phyloP scores from a whole-genome alignment of 53 echinoderm and acorn worm species.

The Patiria pectinifera region DNA sequence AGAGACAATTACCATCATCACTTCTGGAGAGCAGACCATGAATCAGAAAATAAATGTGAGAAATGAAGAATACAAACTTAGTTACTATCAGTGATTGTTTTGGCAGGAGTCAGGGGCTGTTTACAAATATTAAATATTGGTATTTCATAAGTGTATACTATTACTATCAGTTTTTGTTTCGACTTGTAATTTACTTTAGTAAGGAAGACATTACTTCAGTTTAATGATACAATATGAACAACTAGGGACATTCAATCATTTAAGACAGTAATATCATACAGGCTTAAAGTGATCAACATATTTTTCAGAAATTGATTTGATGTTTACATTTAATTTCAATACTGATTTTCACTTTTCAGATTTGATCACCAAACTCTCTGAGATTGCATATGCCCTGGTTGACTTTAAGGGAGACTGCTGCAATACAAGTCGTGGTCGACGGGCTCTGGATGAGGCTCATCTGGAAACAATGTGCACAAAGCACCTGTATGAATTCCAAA shows the following conservation, averaged over 20 bases:
- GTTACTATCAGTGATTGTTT: neutral
- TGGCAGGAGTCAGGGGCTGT: neutral
- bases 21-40: slow-evolving; percentile 95
- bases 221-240: too few species aligned
- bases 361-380: slow-evolving; percentile 89
- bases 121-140: too few species aligned
- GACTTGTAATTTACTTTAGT: too few species aligned
- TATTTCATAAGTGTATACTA: too few species aligned
- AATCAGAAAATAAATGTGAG: slow-evolving; percentile 96
- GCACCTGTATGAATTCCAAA: slow-evolving; percentile 85
- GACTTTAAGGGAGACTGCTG: slow-evolving; percentile 95
- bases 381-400: slow-evolving; percentile 88
- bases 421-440: slow-evolving; percentile 70
- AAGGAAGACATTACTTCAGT: too few species aligned
- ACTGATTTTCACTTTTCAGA: slow-evolving; percentile 54
- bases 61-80: neutral
- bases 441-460: slow-evolving; percentile 83
- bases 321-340: neutral
- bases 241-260: too few species aligned
- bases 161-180: too few species aligned
- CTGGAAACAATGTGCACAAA: slow-evolving; percentile 87
- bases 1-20: slow-evolving; percentile 90
- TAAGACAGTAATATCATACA: neutral
- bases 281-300: neutral
- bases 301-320: neutral